Evolutionary conservation across 2,113 vertebrate species (phyloP).

Genomic region (Leucoraja erinaceus): DNA sequence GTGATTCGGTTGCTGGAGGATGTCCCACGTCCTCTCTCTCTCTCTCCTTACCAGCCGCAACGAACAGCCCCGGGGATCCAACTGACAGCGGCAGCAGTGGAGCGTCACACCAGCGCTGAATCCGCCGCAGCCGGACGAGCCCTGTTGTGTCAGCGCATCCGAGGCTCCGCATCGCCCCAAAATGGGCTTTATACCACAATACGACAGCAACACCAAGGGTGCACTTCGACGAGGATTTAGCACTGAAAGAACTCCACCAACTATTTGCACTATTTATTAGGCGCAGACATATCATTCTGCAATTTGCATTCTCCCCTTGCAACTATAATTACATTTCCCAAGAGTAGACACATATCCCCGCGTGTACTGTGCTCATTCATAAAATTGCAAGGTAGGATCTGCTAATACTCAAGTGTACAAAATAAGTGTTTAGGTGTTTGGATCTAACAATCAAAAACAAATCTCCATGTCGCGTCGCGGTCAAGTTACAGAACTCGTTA

Average conservation of each 20-base stretch:
- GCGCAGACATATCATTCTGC: constrained; percentile 11
- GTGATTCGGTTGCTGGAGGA: too few relatives aligned
- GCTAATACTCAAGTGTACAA: neutral
- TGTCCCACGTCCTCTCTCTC: neutral
- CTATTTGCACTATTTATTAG: neutral
- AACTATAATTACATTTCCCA: neutral
- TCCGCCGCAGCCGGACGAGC: neutral
- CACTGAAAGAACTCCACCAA: neutral
- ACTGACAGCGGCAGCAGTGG: neutral
- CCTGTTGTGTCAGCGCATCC: neutral
- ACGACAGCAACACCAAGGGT: neutral
- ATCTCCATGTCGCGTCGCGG: neutral
- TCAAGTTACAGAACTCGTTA: neutral
- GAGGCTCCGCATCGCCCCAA: neutral
- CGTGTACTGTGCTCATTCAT: neutral
- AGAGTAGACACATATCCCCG: neutral
- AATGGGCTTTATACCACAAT: neutral
- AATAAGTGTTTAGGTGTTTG: neutral
- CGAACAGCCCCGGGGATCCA: neutral
- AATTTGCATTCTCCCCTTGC: neutral
- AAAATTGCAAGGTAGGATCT: neutral
- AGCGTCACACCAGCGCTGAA: neutral
- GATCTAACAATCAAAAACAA: neutral
- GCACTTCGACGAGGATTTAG: neutral
- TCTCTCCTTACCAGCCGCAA: neutral